Conservation (phyloP, 2,797 vertebrate species). For the Perodicticus potto region DNA sequence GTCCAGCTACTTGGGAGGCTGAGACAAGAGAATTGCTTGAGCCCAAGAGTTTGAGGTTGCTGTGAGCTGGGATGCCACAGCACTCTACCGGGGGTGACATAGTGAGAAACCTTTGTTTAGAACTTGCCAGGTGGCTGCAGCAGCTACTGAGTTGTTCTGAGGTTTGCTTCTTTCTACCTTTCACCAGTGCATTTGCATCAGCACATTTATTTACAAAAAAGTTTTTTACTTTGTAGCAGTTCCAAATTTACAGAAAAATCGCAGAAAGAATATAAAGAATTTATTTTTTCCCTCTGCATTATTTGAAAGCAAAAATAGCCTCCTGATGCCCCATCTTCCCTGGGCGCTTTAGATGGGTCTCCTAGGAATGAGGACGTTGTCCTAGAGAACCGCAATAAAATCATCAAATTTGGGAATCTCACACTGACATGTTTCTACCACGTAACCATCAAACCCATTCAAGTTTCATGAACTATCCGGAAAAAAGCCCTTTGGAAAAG, state of each 20-base stretch:
- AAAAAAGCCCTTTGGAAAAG: not conserved
- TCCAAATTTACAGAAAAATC: constrained; percentile 31
- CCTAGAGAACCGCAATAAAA: not conserved
- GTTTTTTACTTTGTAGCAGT: not conserved
- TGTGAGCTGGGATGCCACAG: too few relatives aligned
- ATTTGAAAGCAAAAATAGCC: not conserved
- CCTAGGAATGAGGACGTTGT: not conserved
- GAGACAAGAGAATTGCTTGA: too few relatives aligned
- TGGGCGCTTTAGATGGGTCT: not conserved
- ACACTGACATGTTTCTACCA: not conserved
- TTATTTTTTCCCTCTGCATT: not conserved
- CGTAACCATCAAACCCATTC: not conserved
- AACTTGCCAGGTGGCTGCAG: not conserved
- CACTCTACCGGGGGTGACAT: too few relatives aligned
- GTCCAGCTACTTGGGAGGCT: too few relatives aligned
- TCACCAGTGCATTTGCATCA: not conserved
- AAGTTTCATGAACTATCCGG: not conserved
- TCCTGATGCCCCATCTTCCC: not conserved
- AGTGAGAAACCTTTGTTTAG: not conserved
- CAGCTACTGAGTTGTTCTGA: not conserved
- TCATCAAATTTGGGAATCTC: not conserved
- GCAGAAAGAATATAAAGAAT: not conserved
- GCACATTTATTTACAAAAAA: constrained; percentile 10
- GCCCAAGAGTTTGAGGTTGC: too few relatives aligned
- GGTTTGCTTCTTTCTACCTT: not conserved